phyloP scores from a whole-genome alignment of 1,140 invertebrate genomes.

The Saccostrea glomerata region DNA sequence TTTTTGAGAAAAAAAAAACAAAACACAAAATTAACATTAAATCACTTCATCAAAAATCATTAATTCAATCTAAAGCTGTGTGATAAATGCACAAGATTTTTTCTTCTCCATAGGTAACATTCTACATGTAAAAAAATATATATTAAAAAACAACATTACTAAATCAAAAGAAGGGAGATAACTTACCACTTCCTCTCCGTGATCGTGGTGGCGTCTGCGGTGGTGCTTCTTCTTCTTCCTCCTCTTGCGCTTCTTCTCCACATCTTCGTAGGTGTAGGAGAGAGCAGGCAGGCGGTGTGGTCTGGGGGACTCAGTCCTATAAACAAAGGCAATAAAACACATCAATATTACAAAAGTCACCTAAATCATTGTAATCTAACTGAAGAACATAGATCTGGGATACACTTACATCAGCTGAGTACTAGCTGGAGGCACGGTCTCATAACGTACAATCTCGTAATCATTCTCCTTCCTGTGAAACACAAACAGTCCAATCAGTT shows the following conservation, averaged over 20 bases:
- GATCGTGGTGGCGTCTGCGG: not conserved
- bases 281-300: slow-evolving; percentile 25
- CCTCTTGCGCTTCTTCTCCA: slow-evolving; percentile 20
- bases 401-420: not conserved
- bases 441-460: slow-evolving; percentile 45
- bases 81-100: too few species aligned
- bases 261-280: slow-evolving; percentile 33
- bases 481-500: not conserved
- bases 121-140: too few species aligned
- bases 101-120: too few species aligned
- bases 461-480: slow-evolving; percentile 42
- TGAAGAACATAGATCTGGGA: too few species aligned
- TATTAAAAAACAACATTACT: not conserved
- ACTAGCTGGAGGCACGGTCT: slow-evolving; percentile 14
- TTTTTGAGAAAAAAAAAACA: not conserved
- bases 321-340: too few species aligned
- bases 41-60: not conserved
- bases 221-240: slow-evolving; percentile 44
- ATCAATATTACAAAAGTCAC: too few species aligned
- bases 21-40: not conserved
- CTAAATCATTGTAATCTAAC: too few species aligned
- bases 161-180: not conserved
- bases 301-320: not conserved
- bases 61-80: too few species aligned
- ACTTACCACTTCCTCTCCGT: slow-evolving; percentile 19